Conservation (phyloP, 2,113 vertebrate genomes). For the Pomatorhinus ruficollis region DNA sequence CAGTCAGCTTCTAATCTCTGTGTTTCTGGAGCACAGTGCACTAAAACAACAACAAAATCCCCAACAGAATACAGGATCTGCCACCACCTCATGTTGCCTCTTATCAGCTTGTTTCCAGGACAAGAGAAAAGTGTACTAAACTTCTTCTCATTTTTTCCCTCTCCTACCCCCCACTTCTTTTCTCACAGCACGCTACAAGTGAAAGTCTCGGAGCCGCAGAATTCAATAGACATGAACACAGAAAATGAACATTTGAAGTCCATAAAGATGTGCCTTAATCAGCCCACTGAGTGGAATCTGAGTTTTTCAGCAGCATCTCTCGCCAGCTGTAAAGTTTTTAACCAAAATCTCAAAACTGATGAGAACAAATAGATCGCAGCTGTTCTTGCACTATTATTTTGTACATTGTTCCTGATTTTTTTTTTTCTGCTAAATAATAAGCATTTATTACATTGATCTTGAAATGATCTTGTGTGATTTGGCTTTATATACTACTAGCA, state of each 20-base stretch:
- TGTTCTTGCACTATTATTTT: conserved; percentile 80
- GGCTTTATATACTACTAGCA: conserved; percentile 76
- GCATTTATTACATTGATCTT: conserved; percentile 72
- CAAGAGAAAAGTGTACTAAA: conserved; percentile 55
- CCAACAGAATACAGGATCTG: not conserved
- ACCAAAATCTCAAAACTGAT: conserved; percentile 79
- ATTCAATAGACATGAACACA: conserved; percentile 73
- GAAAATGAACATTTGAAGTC: conserved; percentile 76
- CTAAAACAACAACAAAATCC: not conserved
- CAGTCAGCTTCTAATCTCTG: not conserved
- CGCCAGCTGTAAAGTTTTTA: conserved; percentile 77
- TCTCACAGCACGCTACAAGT: conserved; percentile 73
- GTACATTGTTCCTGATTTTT: conserved; percentile 66
- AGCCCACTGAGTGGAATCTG: conserved; percentile 77
- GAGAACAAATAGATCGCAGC: conserved; percentile 75
- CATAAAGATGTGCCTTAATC: conserved; percentile 83
- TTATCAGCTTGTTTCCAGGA: not conserved
- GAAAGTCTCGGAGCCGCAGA: conserved; percentile 76
- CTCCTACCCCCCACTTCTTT: conserved; percentile 23
- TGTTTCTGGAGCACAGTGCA: not conserved
- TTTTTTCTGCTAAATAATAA: conserved; percentile 69
- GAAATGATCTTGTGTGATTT: conserved; percentile 74
- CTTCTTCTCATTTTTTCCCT: conserved; percentile 37
- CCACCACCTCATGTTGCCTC: conserved; percentile 22
- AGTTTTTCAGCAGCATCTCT: conserved; percentile 75